phyloP scores from a whole-genome alignment of 2,797 vertebrate genomes.

The Saxicola maurus region DNA sequence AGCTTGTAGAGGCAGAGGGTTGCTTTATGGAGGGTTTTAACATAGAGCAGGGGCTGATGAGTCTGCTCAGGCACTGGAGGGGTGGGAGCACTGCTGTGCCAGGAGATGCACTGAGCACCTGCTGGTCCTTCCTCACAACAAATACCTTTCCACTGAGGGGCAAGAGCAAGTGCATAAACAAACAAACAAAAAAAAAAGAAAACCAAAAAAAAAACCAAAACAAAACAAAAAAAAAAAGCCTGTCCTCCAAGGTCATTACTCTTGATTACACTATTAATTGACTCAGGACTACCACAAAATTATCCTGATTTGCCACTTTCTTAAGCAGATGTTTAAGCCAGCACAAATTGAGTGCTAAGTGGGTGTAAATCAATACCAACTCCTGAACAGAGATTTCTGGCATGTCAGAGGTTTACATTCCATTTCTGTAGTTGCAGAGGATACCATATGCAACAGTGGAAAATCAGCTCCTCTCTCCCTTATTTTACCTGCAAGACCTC shows the following conservation, averaged over 20 bases:
- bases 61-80: rapidly evolving
- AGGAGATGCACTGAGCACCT: rapidly evolving
- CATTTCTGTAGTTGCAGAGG: neutral
- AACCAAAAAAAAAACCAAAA: no score
- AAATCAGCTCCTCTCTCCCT: neutral
- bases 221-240: neutral
- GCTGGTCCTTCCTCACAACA: neutral
- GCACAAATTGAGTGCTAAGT: slow-evolving; percentile 20
- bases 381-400: neutral
- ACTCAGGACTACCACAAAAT: neutral
- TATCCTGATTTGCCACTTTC: neutral
- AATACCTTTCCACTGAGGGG: neutral
- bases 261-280: neutral
- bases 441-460: neutral
- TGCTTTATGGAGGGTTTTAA: neutral
- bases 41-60: neutral
- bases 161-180: neutral
- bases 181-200: no score
- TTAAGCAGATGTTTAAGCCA: neutral
- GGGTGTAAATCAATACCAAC: slow-evolving; percentile 13
- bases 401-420: neutral
- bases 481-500: neutral
- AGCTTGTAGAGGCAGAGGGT: neutral
- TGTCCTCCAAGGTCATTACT: neutral
- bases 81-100: neutral